Percentiles rank a stretch among this genome's conserved stretches.
These are phyloP conservation scores for Nysson spinosus DNA, from an alignment of 2,888 invertebrate species.

Conservation along the genomic window DNA sequence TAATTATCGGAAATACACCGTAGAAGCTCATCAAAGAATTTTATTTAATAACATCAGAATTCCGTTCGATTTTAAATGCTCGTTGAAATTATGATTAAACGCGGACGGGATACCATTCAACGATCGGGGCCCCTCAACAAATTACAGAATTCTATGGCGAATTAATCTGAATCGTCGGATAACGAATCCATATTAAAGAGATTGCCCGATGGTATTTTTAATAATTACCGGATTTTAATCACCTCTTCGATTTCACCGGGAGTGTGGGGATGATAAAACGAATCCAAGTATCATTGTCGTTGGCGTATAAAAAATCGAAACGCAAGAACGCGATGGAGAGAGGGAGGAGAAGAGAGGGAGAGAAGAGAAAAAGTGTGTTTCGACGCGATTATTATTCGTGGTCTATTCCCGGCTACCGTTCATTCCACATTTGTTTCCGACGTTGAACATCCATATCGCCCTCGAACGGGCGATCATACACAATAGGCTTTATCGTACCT, in stretches of 20 bases:
- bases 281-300: not conserved
- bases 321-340: not conserved
- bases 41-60: too few relatives aligned
- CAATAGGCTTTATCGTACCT: slow-evolving; percentile 71
- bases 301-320: not conserved
- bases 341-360: not conserved
- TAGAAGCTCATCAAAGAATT: too few relatives aligned
- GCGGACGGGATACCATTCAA: too few relatives aligned
- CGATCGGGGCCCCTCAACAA: too few relatives aligned
- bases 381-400: slow-evolving; percentile 59
- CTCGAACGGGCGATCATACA: slow-evolving; percentile 68
- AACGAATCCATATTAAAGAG: not conserved
- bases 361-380: slow-evolving; percentile 49
- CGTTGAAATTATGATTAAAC: too few relatives aligned
- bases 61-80: too few relatives aligned
- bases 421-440: slow-evolving; percentile 58
- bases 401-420: slow-evolving; percentile 51
- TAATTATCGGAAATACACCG: too few relatives aligned
- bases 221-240: slow-evolving; percentile 11
- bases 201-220: not conserved
- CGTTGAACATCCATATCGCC: slow-evolving; percentile 61
- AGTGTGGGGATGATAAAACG: too few relatives aligned
- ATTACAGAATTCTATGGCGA: too few relatives aligned
- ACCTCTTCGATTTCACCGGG: slow-evolving; percentile 4
- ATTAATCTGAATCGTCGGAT: too few relatives aligned